Conservation (phyloP, 2,888 invertebrate species). For the Polyploca ridens region DNA sequence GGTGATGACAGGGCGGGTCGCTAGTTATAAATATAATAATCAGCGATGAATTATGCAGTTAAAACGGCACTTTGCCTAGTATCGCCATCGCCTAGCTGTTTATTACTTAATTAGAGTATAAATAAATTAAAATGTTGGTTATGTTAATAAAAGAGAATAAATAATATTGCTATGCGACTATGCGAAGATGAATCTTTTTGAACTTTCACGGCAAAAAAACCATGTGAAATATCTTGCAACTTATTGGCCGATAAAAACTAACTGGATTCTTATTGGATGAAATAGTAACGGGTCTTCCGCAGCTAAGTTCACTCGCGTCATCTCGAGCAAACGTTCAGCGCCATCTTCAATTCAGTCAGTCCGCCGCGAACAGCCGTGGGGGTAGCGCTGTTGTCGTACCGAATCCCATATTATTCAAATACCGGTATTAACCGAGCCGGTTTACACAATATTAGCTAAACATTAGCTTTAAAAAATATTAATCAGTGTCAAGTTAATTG, state of each 20-base stretch:
- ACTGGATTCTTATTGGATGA: slow-evolving; percentile 55
- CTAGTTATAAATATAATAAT: neutral
- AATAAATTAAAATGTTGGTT: slow-evolving; percentile 24
- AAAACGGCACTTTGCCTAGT: neutral
- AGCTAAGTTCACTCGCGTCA: slow-evolving; percentile 70
- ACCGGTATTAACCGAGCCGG: slow-evolving; percentile 46
- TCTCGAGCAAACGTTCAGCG: slow-evolving; percentile 59
- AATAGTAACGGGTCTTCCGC: slow-evolving; percentile 54
- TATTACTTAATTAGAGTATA: slow-evolving; percentile 40
- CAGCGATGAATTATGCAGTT: neutral
- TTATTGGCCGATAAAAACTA: slow-evolving; percentile 51
- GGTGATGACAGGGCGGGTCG: too few relatives aligned
- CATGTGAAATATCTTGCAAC: slow-evolving; percentile 29
- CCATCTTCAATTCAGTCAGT: slow-evolving; percentile 76
- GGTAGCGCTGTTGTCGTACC: slow-evolving; percentile 52
- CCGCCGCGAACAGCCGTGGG: slow-evolving; percentile 76
- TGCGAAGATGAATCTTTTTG: slow-evolving; percentile 55
- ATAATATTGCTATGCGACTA: slow-evolving; percentile 21
- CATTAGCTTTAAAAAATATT: slow-evolving; percentile 41
- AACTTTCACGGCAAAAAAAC: slow-evolving; percentile 71
- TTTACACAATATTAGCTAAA: slow-evolving; percentile 39
- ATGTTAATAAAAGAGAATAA: slow-evolving; percentile 40
- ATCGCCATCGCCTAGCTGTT: slow-evolving; percentile 28
- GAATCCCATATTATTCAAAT: slow-evolving; percentile 42
- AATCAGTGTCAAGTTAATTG: slow-evolving; percentile 69